These are phyloP conservation scores for Drosophila aff. DNA, from an alignment of 1,140 invertebrate genomes.

Conservation along the genomic window DNA sequence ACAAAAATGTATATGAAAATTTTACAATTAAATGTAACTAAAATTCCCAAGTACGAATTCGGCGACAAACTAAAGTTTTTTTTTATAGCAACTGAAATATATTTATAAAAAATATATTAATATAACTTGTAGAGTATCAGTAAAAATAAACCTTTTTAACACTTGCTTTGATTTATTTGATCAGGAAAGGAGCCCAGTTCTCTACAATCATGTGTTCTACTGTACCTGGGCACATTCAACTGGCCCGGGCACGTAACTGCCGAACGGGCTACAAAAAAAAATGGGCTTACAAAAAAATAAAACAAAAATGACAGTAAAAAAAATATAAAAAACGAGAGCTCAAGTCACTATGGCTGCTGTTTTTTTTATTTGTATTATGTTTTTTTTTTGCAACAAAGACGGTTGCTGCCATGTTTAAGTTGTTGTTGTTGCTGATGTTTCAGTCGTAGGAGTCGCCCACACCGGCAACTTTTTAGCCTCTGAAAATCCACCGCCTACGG, in stretches of 20 bases:
- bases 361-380: not conserved
- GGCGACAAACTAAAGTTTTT: not conserved
- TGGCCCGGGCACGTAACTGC: slow-evolving; percentile 33
- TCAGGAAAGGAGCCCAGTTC: too few relatives aligned
- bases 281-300: not conserved
- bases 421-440: slow-evolving; percentile 2
- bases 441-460: slow-evolving; percentile 46
- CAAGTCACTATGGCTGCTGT: slow-evolving; percentile 19
- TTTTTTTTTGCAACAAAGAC: slow-evolving; percentile 2
- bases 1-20: not conserved
- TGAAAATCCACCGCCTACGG: slow-evolving; percentile 60
- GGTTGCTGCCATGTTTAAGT: slow-evolving; percentile 4
- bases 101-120: too few relatives aligned
- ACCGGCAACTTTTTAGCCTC: slow-evolving; percentile 35
- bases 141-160: not conserved
- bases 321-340: slow-evolving; percentile 23
- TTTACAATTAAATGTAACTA: not conserved
- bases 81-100: too few relatives aligned
- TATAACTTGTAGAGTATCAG: not conserved
- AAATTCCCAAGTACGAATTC: not conserved
- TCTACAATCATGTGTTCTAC: not conserved
- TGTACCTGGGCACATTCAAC: slow-evolving; percentile 16
- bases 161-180: not conserved
- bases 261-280: slow-evolving; percentile 5
- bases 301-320: slow-evolving; percentile 1